These are phyloP conservation scores for Lordiphosa stackelbergi DNA, from an alignment of 1,140 invertebrate genomes.

Conservation along the genomic window DNA sequence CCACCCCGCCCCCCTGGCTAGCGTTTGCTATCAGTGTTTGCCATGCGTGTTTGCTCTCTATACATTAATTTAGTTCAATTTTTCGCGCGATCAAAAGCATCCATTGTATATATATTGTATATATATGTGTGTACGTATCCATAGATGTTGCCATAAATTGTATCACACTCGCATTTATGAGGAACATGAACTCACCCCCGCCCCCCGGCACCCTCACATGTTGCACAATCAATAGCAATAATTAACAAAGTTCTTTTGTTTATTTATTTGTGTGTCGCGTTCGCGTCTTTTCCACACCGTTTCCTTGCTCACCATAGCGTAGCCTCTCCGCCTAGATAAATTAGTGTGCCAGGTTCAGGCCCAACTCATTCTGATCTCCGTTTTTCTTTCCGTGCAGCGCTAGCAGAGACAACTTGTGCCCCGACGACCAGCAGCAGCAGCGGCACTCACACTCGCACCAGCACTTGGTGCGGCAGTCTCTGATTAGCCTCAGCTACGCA, in stretches of 20 bases:
- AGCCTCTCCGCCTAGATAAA: constrained; percentile 60
- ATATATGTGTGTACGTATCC: background rate
- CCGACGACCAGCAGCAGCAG: constrained; percentile 64
- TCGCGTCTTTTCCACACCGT: constrained; percentile 37
- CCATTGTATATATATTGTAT: constrained; percentile 31
- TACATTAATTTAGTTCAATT: constrained; percentile 74
- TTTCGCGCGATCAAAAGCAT: constrained; percentile 70
- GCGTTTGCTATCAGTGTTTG: constrained; percentile 36
- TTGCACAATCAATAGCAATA: constrained; percentile 73
- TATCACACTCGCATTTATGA: constrained; percentile 43
- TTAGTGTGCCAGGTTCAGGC: constrained; percentile 45
- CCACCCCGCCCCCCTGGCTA: constrained; percentile 16
- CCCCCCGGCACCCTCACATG: constrained; percentile 14
- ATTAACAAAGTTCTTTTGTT: constrained; percentile 71
- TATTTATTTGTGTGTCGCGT: constrained; percentile 53
- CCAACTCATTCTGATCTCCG: constrained; percentile 56
- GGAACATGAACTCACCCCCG: constrained; percentile 63
- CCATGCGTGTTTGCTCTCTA: constrained; percentile 55
- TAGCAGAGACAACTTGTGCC: constrained; percentile 76
- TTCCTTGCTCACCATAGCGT: constrained; percentile 71
- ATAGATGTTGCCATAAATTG: constrained; percentile 54
- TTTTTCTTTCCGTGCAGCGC: constrained; percentile 53
- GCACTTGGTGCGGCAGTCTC: constrained; percentile 73
- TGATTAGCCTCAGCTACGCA: constrained; percentile 73
- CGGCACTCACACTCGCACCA: constrained; percentile 73